These are phyloP conservation scores for Alethe castanea DNA, from an alignment of 2,113 vertebrate genomes.

Conservation along the genomic window DNA sequence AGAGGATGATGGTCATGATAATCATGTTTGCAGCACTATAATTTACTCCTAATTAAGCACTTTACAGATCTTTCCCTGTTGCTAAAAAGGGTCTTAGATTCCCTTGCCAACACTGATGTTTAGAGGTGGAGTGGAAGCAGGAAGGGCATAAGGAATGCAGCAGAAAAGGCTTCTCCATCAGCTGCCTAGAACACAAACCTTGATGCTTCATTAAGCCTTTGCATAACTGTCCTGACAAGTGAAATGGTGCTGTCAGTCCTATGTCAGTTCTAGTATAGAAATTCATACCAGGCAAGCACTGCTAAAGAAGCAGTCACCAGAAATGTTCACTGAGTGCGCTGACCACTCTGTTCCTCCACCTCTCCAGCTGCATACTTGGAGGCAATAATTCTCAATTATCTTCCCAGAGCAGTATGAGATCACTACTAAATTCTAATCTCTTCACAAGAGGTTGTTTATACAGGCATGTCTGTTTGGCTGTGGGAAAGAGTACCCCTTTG, in stretches of 20 bases:
- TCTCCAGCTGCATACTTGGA: background rate
- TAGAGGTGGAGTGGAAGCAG: background rate
- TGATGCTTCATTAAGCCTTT: background rate
- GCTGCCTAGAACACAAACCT: background rate
- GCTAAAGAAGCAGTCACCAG: background rate
- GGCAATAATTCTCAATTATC: background rate
- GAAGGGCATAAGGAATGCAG: background rate
- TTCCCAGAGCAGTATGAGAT: background rate
- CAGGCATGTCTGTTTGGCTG: background rate
- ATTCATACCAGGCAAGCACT: background rate
- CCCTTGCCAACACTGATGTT: background rate
- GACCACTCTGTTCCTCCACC: background rate
- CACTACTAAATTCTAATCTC: background rate
- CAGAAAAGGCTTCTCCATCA: background rate
- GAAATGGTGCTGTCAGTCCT: constrained; percentile 3
- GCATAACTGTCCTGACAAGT: background rate
- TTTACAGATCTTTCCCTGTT: background rate
- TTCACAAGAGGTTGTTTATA: background rate
- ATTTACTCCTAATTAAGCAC: background rate
- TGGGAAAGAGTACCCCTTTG: background rate
- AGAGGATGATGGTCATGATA: background rate
- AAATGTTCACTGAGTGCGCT: background rate
- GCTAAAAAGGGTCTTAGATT: background rate
- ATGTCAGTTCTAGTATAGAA: background rate
- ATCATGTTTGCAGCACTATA: background rate